phyloP scores from a whole-genome alignment of 2,888 invertebrate genomes.

The Brachyptera risi region DNA sequence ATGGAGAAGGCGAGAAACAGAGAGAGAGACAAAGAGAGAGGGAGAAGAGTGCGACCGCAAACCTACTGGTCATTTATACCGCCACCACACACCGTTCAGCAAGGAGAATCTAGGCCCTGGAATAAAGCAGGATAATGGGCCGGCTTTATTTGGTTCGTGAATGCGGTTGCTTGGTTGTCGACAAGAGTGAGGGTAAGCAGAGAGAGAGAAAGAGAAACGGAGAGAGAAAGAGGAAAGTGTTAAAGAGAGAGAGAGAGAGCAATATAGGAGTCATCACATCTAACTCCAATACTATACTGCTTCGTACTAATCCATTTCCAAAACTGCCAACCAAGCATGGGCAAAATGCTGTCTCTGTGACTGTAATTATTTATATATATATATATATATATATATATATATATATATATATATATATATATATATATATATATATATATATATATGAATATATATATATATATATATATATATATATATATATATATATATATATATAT shows the following conservation, averaged over 20 bases:
- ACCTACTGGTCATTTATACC: constrained; percentile 32
- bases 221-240: too few species aligned
- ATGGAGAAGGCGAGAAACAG: constrained; percentile 8
- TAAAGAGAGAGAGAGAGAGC: background rate
- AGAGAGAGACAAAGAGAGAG: constrained; percentile 17
- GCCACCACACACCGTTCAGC: constrained; percentile 1
- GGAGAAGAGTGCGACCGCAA: background rate
- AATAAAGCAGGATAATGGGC: constrained; percentile 30
- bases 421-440: too few species aligned
- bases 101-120: background rate
- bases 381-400: too few species aligned
- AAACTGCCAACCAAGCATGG: constrained; percentile 31
- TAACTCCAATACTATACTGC: constrained; percentile 3
- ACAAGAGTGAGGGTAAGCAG: background rate
- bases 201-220: too few species aligned
- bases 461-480: too few species aligned
- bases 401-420: too few species aligned
- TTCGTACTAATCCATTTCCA: constrained; percentile 32
- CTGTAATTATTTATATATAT: too few species aligned
- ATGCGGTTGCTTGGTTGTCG: constrained; percentile 2
- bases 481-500: too few species aligned
- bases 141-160: constrained; percentile 30
- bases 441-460: too few species aligned
- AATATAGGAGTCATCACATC: background rate
- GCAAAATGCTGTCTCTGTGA: too few species aligned